These are phyloP conservation scores for Eilema sororculum DNA, from an alignment of 2,888 invertebrate species.

Conservation along the genomic window DNA sequence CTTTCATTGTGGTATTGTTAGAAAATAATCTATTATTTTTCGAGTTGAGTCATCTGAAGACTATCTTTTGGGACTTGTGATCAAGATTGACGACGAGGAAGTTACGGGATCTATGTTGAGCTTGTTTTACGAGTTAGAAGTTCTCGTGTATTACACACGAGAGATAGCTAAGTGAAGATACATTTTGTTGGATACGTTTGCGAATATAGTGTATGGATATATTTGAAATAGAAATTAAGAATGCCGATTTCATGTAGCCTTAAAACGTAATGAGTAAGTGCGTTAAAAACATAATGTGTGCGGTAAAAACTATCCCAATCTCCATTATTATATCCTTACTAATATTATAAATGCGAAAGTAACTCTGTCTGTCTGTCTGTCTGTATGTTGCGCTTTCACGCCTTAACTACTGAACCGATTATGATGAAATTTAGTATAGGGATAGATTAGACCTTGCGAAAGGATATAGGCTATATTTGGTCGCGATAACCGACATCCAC, in stretches of 20 bases:
- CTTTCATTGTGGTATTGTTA: slow-evolving; percentile 7
- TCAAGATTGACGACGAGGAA: slow-evolving; percentile 5
- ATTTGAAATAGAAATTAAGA: neutral
- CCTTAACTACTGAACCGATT: no score
- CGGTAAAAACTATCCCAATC: no score
- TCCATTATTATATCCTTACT: no score
- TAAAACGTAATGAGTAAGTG: neutral
- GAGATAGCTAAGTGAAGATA: neutral
- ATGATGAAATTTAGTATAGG: no score
- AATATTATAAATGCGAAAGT: no score
- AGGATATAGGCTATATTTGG: no score
- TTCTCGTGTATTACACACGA: neutral
- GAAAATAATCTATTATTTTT: slow-evolving; percentile 3
- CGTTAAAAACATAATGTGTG: neutral
- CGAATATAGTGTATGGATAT: neutral
- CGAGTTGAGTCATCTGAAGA: neutral
- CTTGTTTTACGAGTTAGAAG: neutral
- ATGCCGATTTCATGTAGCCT: neutral
- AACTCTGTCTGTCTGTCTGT: no score
- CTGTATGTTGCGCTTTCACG: no score
- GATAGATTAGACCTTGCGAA: no score
- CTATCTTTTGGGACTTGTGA: neutral
- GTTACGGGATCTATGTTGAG: neutral
- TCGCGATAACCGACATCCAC: no score
- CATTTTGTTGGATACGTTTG: neutral